Evolutionary conservation across 1,140 invertebrate species (phyloP).

Genomic region (Drosophila miranda): DNA sequence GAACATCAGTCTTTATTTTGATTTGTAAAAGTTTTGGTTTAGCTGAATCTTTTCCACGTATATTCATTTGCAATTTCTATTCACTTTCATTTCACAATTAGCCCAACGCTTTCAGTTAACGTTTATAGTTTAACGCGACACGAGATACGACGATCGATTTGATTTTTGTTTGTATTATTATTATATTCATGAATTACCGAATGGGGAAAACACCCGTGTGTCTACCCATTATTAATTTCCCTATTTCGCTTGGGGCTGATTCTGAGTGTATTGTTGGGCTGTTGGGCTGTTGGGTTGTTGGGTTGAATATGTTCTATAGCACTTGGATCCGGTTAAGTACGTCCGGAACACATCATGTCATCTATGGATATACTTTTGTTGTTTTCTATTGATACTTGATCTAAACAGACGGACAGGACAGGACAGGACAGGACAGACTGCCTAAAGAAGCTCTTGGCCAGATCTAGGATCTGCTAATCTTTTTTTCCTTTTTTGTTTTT

Average conservation of each 20-base stretch:
- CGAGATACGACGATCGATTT: conserved; percentile 57
- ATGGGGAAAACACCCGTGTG: conserved; percentile 34
- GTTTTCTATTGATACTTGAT: background rate
- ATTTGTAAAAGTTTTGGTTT: conserved; percentile 36
- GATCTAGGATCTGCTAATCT: conserved; percentile 25
- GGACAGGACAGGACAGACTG: conserved; percentile 18
- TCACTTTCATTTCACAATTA: conserved; percentile 43
- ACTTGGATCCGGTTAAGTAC: conserved; percentile 61
- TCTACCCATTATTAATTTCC: conserved; percentile 13
- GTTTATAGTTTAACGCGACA: conserved; percentile 55
- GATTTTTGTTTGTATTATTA: conserved; percentile 29
- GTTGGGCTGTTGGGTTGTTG: conserved; percentile 13
- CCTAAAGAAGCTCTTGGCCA: conserved; percentile 15
- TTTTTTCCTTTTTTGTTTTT: background rate
- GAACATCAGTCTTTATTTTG: conserved; percentile 63
- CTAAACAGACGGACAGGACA: conserved; percentile 14
- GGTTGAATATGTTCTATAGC: conserved; percentile 38
- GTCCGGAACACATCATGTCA: conserved; percentile 51
- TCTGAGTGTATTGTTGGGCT: conserved; percentile 29
- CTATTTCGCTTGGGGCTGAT: conserved; percentile 25
- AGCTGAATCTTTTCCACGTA: conserved; percentile 31
- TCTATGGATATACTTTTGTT: background rate
- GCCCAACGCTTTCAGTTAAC: conserved; percentile 44
- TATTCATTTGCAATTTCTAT: conserved; percentile 21
- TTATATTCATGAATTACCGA: conserved; percentile 7